Evolutionary conservation across 2,113 vertebrate genomes (phyloP), one percentile per base, ranked within the genome.

Genomic region (Amazona vittata): DNA sequence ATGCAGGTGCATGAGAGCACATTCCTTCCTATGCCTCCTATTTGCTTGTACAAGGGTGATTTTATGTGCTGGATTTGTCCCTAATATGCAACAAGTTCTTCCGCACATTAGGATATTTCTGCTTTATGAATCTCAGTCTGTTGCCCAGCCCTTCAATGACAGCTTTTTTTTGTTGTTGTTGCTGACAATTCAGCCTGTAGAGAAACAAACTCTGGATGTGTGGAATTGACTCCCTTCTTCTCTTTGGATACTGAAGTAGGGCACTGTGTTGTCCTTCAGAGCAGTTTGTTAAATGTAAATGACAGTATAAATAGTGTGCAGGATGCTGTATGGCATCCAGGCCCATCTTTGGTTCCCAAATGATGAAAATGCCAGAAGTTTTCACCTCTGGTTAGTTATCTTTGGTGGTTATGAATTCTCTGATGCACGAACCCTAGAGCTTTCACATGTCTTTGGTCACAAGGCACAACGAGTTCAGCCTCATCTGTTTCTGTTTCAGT

Each of bases 381-480:
- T 78, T 78, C 26, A 35, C 14, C 68, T 44, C 41, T 63, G 26
- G 20, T 62, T 22, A 82, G 46, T 73, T 86, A 9, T 18, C 50
- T 65, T 65, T 37, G 43, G 19, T 35, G 50, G 11, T n/a, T 11
- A 3, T n/a, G 9, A 33, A 67, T 86, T 47, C 70, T 77, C n/a
- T 60, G 39, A 20, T 47, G 50, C n/a, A 37, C 50, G 71, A 21
- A 77, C 37, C 44, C 29, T 37, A 29, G 29, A 60, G 39, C 20
- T 82, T 81, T 59, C 1, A 1, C 8, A 2, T 77, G 64, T 43
- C 41, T 0, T 0, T 39, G 26, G 22, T 44, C 68, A 31, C 39
- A 31, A 59, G 41, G 28, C n/a, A 57, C 55, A 44, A 50, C 15
- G 8, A 37, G 19, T 69, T 69, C 62, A 41, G 17, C 49, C 29